Conservation (phyloP, 2,888 invertebrate species). For the Eremobia ochroleuca region DNA sequence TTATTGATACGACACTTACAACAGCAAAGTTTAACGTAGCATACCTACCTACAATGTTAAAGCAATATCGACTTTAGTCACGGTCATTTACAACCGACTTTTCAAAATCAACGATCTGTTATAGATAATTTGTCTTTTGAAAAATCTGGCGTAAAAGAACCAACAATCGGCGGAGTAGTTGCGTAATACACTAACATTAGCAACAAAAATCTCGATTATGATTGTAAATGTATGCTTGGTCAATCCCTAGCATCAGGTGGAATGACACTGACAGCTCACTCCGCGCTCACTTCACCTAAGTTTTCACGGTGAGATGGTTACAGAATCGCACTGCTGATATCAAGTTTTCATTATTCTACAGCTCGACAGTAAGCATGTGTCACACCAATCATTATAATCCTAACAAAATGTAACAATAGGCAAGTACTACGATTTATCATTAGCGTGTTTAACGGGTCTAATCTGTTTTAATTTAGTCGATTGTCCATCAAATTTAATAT, state of each 20-base stretch:
- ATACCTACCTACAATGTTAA: too few species aligned
- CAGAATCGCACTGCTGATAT: too few species aligned
- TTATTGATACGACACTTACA: not conserved
- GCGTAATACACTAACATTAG: too few species aligned
- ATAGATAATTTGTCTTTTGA: not conserved
- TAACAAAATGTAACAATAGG: not conserved
- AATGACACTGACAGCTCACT: too few species aligned
- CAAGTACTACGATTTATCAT: conserved; percentile 45
- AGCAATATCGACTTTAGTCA: not conserved
- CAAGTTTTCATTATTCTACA: not conserved
- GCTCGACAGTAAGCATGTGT: not conserved
- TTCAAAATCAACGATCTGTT: not conserved
- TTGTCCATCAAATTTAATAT: conserved; percentile 94
- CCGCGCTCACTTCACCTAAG: too few species aligned
- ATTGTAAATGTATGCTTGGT: too few species aligned
- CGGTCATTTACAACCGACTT: not conserved
- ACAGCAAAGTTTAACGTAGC: not conserved
- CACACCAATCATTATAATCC: not conserved
- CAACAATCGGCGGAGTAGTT: not conserved
- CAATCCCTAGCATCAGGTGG: too few species aligned
- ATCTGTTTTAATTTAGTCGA: conserved; percentile 95
- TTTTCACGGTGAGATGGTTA: too few species aligned
- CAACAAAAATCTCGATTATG: too few species aligned
- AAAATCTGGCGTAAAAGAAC: not conserved
- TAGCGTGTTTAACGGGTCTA: conserved; percentile 84